Percentiles rank a stretch among this genome's conserved stretches.
Conservation (phyloP, 2,888 invertebrate genomes). For the Plebejus argus region DNA sequence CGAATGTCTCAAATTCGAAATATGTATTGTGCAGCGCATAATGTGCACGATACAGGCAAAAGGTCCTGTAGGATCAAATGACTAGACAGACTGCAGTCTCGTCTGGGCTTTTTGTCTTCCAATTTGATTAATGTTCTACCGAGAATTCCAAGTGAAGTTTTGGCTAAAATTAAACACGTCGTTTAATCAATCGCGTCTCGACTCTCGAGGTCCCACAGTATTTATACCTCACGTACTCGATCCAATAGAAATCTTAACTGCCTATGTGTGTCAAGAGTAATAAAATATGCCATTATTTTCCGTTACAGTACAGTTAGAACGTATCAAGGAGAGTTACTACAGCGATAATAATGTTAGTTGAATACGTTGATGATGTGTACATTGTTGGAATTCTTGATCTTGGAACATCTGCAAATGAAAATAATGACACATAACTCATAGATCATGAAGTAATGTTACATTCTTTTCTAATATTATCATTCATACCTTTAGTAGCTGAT, state of each 20-base stretch:
- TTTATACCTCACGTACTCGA: background rate
- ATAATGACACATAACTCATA: background rate
- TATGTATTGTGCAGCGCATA: background rate
- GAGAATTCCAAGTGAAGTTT: background rate
- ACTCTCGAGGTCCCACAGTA: constrained; percentile 9
- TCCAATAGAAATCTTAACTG: constrained; percentile 23
- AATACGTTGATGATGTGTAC: constrained; percentile 15
- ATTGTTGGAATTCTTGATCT: constrained; percentile 10
- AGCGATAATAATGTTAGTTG: background rate
- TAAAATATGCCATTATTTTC: constrained; percentile 28
- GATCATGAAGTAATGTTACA: background rate
- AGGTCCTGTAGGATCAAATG: background rate
- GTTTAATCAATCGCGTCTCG: background rate
- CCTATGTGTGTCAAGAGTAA: constrained; percentile 29
- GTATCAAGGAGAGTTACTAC: constrained; percentile 7
- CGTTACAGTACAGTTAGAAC: background rate
- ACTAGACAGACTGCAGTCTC: background rate
- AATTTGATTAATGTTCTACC: background rate
- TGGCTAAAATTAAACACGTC: background rate
- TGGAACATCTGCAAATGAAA: constrained; percentile 6
- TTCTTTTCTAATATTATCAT: background rate
- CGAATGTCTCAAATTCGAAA: background rate
- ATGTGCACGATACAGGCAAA: background rate
- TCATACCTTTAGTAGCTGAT: no score
- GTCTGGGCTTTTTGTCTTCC: constrained; percentile 16